Percentiles rank a stretch among this genome's conserved stretches.
phyloP scores from a whole-genome alignment of 2,888 invertebrate genomes.

The Molanna angustata region DNA sequence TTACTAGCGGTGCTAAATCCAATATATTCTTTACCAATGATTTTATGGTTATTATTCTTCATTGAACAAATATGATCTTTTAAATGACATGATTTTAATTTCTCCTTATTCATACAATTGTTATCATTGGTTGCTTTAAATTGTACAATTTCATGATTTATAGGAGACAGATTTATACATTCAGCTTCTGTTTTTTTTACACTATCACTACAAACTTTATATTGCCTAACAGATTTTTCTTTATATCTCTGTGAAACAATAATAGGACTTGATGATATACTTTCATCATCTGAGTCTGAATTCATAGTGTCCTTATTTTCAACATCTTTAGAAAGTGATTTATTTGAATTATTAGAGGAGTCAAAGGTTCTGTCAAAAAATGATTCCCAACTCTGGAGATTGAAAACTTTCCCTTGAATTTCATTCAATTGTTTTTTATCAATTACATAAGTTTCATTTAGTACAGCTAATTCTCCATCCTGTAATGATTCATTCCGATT shows the following conservation, averaged over 20 bases:
- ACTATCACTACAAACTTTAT: neutral
- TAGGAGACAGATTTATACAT: no score
- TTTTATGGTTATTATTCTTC: no score
- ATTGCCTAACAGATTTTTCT: neutral
- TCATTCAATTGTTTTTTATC: neutral
- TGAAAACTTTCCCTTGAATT: neutral
- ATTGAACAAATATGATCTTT: no score
- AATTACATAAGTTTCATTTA: constrained; percentile 14
- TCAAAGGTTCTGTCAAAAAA: constrained; percentile 10
- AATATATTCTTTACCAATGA: no score
- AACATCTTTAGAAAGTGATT: neutral
- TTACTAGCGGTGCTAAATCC: neutral
- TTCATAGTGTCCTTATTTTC: neutral
- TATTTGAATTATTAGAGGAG: neutral
- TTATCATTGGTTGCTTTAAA: neutral
- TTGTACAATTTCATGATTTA: neutral
- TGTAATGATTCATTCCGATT: no score
- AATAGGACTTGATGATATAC: constrained; percentile 4
- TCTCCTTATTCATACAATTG: neutral
- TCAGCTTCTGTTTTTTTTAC: neutral
- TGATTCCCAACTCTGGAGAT: constrained; percentile 7
- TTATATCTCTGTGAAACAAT: constrained; percentile 5
- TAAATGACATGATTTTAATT: no score
- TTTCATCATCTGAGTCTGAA: neutral
- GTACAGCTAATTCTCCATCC: no score